Conservation (phyloP, 2,797 vertebrate species). For the Enteromius unitaeniatus region DNA sequence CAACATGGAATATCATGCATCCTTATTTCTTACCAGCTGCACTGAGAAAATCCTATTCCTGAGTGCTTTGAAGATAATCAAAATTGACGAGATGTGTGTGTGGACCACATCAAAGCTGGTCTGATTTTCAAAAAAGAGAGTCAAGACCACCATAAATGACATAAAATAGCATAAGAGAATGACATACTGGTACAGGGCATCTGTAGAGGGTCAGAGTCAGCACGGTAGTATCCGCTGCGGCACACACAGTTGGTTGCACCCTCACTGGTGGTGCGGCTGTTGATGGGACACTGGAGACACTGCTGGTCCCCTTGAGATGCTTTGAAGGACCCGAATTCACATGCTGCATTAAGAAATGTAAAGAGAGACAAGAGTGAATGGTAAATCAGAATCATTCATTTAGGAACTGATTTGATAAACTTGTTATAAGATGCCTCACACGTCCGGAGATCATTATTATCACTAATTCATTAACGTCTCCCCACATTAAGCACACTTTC, state of each 20-base stretch:
- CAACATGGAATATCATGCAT: not conserved
- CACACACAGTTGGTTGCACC: constrained; percentile 92
- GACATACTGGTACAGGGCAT: constrained; percentile 95
- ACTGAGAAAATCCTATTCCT: not conserved
- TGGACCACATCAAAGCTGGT: not conserved
- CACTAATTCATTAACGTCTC: constrained; percentile 6
- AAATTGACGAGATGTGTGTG: not conserved
- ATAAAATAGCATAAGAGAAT: constrained; percentile 17
- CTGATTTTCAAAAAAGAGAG: constrained; percentile 6
- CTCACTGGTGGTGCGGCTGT: constrained; percentile 90
- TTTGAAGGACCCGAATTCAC: constrained; percentile 90
- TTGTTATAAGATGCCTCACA: not conserved
- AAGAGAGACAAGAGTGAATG: not conserved
- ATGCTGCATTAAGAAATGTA: constrained; percentile 76
- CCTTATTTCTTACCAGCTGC: not conserved
- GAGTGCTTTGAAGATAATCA: constrained; percentile 11
- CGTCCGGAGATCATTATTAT: not conserved
- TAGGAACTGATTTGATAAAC: not conserved
- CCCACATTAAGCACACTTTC: not conserved
- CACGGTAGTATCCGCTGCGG: constrained; percentile 87
- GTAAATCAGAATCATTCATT: constrained; percentile 7
- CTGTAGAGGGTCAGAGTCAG: constrained; percentile 86
- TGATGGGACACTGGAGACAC: constrained; percentile 90
- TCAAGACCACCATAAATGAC: not conserved
- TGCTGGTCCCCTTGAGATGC: constrained; percentile 89